Evolutionary conservation across 2,797 vertebrate species (phyloP).

Genomic region (Phyllotis vaccarum): DNA sequence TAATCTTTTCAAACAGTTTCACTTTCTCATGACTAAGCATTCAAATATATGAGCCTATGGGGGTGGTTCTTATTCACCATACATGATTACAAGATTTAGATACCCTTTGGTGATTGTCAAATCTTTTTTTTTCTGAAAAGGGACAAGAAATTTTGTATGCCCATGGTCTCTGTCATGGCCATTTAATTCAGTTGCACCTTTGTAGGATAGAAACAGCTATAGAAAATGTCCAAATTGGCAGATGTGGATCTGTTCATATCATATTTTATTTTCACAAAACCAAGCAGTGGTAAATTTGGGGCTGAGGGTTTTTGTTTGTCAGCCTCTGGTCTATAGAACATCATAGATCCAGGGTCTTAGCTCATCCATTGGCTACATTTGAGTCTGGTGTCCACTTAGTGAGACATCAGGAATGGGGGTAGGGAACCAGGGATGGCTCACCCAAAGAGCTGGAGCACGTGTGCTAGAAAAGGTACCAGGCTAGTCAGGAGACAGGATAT

Average conservation of each 20-base stretch:
- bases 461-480: background rate
- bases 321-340: background rate
- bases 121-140: background rate
- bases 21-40: no score
- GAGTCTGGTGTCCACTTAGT: background rate
- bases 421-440: background rate
- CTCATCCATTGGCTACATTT: background rate
- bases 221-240: background rate
- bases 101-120: background rate
- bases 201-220: background rate
- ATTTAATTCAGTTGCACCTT: background rate
- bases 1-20: background rate
- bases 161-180: background rate
- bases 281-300: background rate
- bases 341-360: background rate
- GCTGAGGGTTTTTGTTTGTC: background rate
- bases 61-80: background rate
- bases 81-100: background rate
- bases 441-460: background rate
- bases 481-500: background rate
- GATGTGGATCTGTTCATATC: background rate
- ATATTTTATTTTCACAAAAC: background rate
- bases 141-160: background rate
- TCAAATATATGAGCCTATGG: background rate
- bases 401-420: background rate